These are phyloP conservation scores for Drosophila seguyi DNA, from an alignment of 1,140 invertebrate species.

Conservation along the genomic window DNA sequence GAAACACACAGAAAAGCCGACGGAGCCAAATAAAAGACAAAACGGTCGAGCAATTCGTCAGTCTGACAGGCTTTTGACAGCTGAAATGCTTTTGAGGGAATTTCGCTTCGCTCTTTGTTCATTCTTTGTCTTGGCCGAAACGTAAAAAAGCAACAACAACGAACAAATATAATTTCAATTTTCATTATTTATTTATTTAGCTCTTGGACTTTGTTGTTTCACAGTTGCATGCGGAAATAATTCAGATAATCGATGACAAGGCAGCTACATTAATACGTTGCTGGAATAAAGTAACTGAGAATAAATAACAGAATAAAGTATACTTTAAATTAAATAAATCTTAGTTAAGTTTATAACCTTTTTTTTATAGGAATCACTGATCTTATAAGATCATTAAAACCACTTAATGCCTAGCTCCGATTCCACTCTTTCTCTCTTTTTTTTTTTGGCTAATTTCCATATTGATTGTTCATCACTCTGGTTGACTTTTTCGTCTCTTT, in stretches of 20 bases:
- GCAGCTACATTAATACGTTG: constrained; percentile 30
- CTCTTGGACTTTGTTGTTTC: constrained; percentile 28
- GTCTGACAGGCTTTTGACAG: constrained; percentile 65
- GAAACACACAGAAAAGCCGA: constrained; percentile 24
- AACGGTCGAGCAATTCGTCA: constrained; percentile 60
- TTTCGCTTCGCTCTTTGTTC: constrained; percentile 56
- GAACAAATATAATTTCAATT: constrained; percentile 38
- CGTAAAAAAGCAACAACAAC: background rate
- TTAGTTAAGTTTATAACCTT: background rate
- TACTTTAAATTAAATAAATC: background rate
- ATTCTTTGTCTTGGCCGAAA: constrained; percentile 49
- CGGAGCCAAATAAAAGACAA: constrained; percentile 44
- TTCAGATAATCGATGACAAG: constrained; percentile 50
- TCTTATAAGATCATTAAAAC: constrained; percentile 51
- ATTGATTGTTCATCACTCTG: constrained; percentile 61
- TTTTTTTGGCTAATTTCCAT: constrained; percentile 64
- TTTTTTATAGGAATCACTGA: background rate
- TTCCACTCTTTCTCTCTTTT: constrained; percentile 35
- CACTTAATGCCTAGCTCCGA: constrained; percentile 24
- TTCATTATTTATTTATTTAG: constrained; percentile 49
- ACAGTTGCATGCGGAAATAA: constrained; percentile 66
- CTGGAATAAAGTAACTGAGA: constrained; percentile 11
- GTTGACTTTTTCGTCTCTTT: constrained; percentile 7
- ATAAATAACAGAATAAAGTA: background rate
- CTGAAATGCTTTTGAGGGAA: constrained; percentile 54